Conservation (phyloP, 1,140 invertebrate species). For the Matsumurasca onukii region DNA sequence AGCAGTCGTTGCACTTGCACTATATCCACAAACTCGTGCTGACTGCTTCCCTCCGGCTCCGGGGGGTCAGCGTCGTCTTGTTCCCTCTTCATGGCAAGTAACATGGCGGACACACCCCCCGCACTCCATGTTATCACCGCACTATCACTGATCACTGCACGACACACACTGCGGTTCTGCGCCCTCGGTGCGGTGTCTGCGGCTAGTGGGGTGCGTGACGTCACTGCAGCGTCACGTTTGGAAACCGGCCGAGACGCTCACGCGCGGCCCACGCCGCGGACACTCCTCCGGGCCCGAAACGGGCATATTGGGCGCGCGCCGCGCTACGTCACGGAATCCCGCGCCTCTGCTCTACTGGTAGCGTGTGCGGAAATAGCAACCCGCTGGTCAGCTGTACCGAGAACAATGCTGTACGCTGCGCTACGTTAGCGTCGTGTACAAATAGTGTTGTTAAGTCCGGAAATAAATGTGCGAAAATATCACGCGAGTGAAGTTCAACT, state of each 20-base stretch:
- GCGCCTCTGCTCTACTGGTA: neutral
- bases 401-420: too few relatives aligned
- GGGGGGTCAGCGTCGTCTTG: slow-evolving; percentile 12
- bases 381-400: too few relatives aligned
- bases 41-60: neutral
- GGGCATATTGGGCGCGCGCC: neutral
- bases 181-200: neutral
- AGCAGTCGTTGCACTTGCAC: slow-evolving; percentile 29
- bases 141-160: slow-evolving; percentile 13
- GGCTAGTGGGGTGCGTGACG: slow-evolving; percentile 1
- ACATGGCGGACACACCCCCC: neutral
- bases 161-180: neutral
- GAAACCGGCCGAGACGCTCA: slow-evolving; percentile 12
- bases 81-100: slow-evolving; percentile 27
- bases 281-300: neutral
- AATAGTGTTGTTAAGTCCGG: too few relatives aligned
- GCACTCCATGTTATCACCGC: slow-evolving; percentile 8
- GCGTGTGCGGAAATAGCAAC: too few relatives aligned
- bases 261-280: neutral
- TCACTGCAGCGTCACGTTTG: neutral
- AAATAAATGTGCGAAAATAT: too few relatives aligned
- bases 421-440: too few relatives aligned
- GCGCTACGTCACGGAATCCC: neutral
- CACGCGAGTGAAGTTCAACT: too few relatives aligned
- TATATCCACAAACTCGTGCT: slow-evolving; percentile 29